A percentile compares a stretch with the other conserved stretches of the same genome.
Evolutionary conservation across 1,140 invertebrate species (phyloP).

Genomic region (Pogonomyrmex californicus): DNA sequence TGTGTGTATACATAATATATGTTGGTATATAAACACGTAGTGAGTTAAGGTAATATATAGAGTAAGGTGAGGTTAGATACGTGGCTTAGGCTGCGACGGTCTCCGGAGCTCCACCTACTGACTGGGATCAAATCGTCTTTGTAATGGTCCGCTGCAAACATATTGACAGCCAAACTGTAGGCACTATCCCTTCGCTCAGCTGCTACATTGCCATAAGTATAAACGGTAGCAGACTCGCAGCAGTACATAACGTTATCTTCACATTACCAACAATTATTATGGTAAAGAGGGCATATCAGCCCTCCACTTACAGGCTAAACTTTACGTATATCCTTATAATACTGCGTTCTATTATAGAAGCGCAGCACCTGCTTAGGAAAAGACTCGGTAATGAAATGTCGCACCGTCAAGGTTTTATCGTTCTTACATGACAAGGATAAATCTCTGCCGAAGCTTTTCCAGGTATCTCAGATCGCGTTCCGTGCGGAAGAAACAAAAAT

Average conservation of each 20-base stretch:
- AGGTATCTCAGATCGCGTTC: slow-evolving; percentile 19
- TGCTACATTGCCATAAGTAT: slow-evolving; percentile 78
- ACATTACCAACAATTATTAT: slow-evolving; percentile 62
- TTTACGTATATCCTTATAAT: slow-evolving; percentile 73
- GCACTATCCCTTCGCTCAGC: slow-evolving; percentile 82
- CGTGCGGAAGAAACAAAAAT: neutral
- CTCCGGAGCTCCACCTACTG: slow-evolving; percentile 87
- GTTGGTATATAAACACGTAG: slow-evolving; percentile 86
- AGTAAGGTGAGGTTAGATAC: slow-evolving; percentile 87
- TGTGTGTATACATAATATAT: slow-evolving; percentile 84
- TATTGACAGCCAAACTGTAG: slow-evolving; percentile 87
- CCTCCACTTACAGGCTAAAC: slow-evolving; percentile 73
- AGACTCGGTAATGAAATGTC: slow-evolving; percentile 68
- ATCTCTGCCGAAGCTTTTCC: slow-evolving; percentile 39
- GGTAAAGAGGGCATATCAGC: slow-evolving; percentile 56
- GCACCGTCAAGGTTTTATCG: slow-evolving; percentile 44
- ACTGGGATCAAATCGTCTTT: slow-evolving; percentile 87
- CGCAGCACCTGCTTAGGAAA: slow-evolving; percentile 62
- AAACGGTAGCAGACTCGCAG: slow-evolving; percentile 74
- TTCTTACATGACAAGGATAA: slow-evolving; percentile 2
- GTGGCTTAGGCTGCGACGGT: slow-evolving; percentile 87
- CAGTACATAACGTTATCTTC: slow-evolving; percentile 66
- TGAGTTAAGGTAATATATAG: slow-evolving; percentile 87
- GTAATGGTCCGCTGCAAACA: slow-evolving; percentile 87
- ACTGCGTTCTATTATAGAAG: slow-evolving; percentile 67